Evolutionary conservation across 1,140 invertebrate species (phyloP), one percentile per base, ranked within the genome.

Genomic region (Apis mellifera): DNA sequence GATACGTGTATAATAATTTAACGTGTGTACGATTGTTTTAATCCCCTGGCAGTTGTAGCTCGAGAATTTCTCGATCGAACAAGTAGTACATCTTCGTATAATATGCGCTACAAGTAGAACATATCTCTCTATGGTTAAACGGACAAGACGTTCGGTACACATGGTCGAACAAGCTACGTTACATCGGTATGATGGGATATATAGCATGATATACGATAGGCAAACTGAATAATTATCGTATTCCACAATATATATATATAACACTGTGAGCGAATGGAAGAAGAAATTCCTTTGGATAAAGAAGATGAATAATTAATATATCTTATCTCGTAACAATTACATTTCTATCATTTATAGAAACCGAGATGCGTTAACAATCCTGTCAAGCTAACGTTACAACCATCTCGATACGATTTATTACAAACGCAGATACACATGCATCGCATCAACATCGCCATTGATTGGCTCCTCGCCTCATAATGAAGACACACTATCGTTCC

Each of bases 401-500:
- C 74, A 57, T 26, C n/a, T 13, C 26, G 50, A 64, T 57, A 42
- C 19, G 23, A 15, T 9, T 23, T 42, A 60, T 78, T 69, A 78
- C 60, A 71, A 55, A 78, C 42, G 1, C 32, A n/a, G 32, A n/a
- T 21, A 54, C 59, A 42, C 13, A 32, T 55, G 54, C 13, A 21
- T 72, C 59, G 48, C 57, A 74, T 74, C 73, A 73, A 50, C 57
- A 17, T 73, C 52, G 60, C 32, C 64, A 74, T 80, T 80, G 48
- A 73, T 79, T 55, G 55, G 48, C 11, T 50, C 55, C 42, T 23
- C 70, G 50, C 8, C 8, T 7, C 17, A 32, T 48, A 48, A 73
- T 23, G 59, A 80, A n/a, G 78, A 55, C 19, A 48, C 57, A 69
- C 64, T 9, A 60, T 66, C 21, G 12, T 66, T n/a, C 50, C 62